These are phyloP conservation scores for Crotalus tigris DNA, from an alignment of 2,113 vertebrate species.

Conservation along the genomic window DNA sequence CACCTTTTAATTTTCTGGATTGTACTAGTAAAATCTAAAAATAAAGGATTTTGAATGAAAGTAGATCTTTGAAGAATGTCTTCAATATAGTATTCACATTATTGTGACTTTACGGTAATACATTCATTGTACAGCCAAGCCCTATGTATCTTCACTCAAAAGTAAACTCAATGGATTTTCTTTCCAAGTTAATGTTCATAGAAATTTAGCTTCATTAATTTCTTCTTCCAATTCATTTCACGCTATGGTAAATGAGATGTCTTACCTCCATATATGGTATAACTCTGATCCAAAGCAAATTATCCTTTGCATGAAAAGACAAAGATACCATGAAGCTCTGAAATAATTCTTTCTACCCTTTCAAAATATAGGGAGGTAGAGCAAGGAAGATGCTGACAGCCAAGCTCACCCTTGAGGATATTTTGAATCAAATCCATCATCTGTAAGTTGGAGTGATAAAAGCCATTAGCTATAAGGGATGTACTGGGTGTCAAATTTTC, in stretches of 20 bases:
- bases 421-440: slow-evolving; percentile 66
- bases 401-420: slow-evolving; percentile 57
- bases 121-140: not conserved
- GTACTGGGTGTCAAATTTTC: slow-evolving; percentile 62
- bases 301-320: not conserved
- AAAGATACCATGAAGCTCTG: not conserved
- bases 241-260: not conserved
- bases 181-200: not conserved
- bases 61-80: slow-evolving; percentile 15
- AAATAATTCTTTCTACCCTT: slow-evolving; percentile 38
- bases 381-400: slow-evolving; percentile 46
- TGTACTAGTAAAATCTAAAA: slow-evolving; percentile 12
- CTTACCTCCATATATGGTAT: not conserved
- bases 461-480: slow-evolving; percentile 57
- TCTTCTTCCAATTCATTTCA: not conserved
- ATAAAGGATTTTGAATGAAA: not conserved
- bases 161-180: not conserved
- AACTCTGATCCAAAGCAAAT: not conserved
- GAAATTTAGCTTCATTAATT: not conserved
- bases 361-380: slow-evolving; percentile 53
- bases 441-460: slow-evolving; percentile 60
- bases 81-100: not conserved
- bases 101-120: not conserved
- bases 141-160: not conserved
- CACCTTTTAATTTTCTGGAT: slow-evolving; percentile 15